phyloP scores from a whole-genome alignment of 2,113 vertebrate genomes.

The Gorsachius goisagi region DNA sequence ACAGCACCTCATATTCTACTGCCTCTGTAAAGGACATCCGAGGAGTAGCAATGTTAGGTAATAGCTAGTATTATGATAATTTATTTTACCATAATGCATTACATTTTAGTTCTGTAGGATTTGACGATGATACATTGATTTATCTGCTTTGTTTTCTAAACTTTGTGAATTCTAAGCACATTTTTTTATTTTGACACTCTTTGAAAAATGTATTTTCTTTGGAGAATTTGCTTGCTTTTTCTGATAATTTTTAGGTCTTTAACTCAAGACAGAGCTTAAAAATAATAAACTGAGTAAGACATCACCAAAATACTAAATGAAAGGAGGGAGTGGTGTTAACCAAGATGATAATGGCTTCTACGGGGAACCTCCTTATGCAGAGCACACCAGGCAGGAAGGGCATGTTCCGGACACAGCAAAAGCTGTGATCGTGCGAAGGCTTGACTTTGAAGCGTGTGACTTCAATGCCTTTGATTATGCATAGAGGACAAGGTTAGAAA shows the following conservation, averaged over 20 bases:
- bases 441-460: slow-evolving; percentile 37
- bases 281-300: not conserved
- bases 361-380: not conserved
- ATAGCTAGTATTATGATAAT: not conserved
- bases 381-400: not conserved
- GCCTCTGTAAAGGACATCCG: not conserved
- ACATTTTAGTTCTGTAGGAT: not conserved
- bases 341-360: not conserved
- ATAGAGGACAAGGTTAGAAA: slow-evolving; percentile 8
- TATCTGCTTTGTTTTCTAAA: not conserved
- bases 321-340: not conserved
- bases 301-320: not conserved
- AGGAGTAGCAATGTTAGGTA: not conserved
- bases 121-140: not conserved
- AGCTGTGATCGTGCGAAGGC: not conserved
- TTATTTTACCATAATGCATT: not conserved
- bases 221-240: not conserved
- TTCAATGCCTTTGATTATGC: not conserved
- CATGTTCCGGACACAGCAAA: not conserved
- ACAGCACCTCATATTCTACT: not conserved
- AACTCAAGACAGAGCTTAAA: not conserved
- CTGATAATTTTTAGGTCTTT: not conserved
- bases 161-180: not conserved
- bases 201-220: not conserved
- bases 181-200: not conserved